phyloP scores from a whole-genome alignment of 2,888 invertebrate genomes.

The Muschampia plurimacula region DNA sequence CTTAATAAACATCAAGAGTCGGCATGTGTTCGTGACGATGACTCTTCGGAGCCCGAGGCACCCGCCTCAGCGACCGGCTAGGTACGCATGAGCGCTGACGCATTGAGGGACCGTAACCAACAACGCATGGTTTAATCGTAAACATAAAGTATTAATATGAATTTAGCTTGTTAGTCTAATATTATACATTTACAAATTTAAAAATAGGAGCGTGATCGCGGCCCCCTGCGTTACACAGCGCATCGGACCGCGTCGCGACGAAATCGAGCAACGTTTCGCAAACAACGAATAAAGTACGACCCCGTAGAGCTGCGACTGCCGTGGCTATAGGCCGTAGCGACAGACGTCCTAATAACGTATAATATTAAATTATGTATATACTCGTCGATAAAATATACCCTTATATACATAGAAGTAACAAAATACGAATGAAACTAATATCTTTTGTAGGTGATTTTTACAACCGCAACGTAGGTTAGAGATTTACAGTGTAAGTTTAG shows the following conservation, averaged over 20 bases:
- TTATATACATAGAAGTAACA: constrained; percentile 83
- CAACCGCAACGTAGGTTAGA: constrained; percentile 85
- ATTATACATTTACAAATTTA: constrained; percentile 74
- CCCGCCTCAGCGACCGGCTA: constrained; percentile 59
- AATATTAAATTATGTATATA: constrained; percentile 75
- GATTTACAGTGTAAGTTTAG: constrained; percentile 77
- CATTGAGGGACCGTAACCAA: constrained; percentile 79
- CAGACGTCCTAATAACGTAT: constrained; percentile 77
- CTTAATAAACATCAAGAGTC: constrained; percentile 98
- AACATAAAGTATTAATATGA: constrained; percentile 84
- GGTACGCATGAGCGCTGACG: constrained; percentile 50
- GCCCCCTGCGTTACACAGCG: constrained; percentile 39
- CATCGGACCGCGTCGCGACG: constrained; percentile 62
- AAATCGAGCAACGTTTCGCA: constrained; percentile 84
- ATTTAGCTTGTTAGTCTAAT: constrained; percentile 80
- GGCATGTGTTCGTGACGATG: constrained; percentile 92
- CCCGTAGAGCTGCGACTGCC: constrained; percentile 74
- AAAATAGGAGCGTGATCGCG: constrained; percentile 61
- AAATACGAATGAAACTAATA: constrained; percentile 85
- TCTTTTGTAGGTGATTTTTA: constrained; percentile 87
- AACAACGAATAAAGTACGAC: constrained; percentile 85
- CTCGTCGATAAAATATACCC: constrained; percentile 82
- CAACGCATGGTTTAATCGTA: constrained; percentile 71
- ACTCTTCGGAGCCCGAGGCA: constrained; percentile 61
- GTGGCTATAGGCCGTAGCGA: constrained; percentile 73